Evolutionary conservation across 2,797 vertebrate genomes (phyloP), one percentile per base, ranked within the genome.

Genomic region (Nyctalus aviator): DNA sequence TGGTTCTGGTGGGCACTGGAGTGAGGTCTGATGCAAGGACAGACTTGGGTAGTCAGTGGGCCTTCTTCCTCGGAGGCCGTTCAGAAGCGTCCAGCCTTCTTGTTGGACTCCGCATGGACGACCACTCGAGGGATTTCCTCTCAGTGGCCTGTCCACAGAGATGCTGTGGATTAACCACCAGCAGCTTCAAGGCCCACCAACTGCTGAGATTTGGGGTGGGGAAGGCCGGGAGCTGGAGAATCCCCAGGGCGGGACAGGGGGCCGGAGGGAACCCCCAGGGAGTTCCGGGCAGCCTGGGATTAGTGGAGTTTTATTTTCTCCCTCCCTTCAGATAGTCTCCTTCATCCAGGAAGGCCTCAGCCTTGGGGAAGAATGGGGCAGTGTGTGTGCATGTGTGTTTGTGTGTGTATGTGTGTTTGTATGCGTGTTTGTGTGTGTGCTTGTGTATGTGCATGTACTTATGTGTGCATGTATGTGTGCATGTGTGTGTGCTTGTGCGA

Each of bases 401-500:
- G 69, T 1, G 21, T 23, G 21, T 23, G 37, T 14, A 3, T 4
- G 21, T 13, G 20, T 12, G 9, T 12, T 20, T 18, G n/a, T 4
- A 8, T 20, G 64, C 37, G 21, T 7, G 35, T 2, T 5, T 23
- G 68, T 11, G 18, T 32, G 64, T 21, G 9, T 21, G 32, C 4
- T 37, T 2, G 0, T 23, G 68, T 37, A 2, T 23, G 21, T 23
- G 4, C 2, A 2, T 11, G 44, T 21, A 4, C 2, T 1, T 25
- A 8, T 6, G 50, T 5, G n/a, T 23, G 32, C 1, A 7, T 1
- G 2, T 7, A 12, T 14, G 46, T 13, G 30, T 20, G 17, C 0
- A 2, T 15, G 23, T 20, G 23, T 32, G 37, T 1, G 15, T 20
- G 27, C 27, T 6, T 6, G 35, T 13, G 55, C 0, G 12, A 55